phyloP scores from a whole-genome alignment of 1,140 invertebrate genomes.

The Ptiloglossa arizonensis region DNA sequence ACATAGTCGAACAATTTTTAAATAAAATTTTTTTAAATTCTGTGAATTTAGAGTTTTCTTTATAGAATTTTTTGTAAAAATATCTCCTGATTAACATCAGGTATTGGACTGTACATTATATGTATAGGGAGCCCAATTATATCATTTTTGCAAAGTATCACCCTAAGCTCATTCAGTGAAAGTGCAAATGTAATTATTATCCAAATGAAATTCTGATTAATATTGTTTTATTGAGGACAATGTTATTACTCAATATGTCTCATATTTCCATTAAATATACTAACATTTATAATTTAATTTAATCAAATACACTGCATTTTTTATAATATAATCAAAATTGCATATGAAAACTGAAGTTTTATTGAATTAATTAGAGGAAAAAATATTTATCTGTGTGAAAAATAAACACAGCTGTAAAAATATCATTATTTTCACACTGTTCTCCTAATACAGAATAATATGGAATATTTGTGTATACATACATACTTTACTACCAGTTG shows the following conservation, averaged over 20 bases:
- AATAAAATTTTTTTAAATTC: slow-evolving; percentile 43
- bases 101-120: slow-evolving; percentile 9
- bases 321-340: background rate
- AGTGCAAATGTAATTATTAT: slow-evolving; percentile 26
- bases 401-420: slow-evolving; percentile 1
- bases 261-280: background rate
- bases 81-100: background rate
- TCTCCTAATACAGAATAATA: background rate
- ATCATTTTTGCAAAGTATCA: background rate
- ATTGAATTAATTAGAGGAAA: background rate
- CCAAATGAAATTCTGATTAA: slow-evolving; percentile 56
- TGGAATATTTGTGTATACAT: background rate
- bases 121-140: slow-evolving; percentile 1
- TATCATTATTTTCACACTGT: background rate
- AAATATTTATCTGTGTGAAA: background rate
- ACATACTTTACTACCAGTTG: background rate
- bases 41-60: slow-evolving; percentile 32
- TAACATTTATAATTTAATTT: background rate
- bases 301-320: background rate
- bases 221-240: background rate
- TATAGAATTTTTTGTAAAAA: slow-evolving; percentile 30
- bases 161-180: slow-evolving; percentile 23
- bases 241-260: background rate
- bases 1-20: slow-evolving; percentile 53
- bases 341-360: background rate